Evolutionary conservation across 1,140 invertebrate genomes (phyloP).

Genomic region (Myzus persicae): DNA sequence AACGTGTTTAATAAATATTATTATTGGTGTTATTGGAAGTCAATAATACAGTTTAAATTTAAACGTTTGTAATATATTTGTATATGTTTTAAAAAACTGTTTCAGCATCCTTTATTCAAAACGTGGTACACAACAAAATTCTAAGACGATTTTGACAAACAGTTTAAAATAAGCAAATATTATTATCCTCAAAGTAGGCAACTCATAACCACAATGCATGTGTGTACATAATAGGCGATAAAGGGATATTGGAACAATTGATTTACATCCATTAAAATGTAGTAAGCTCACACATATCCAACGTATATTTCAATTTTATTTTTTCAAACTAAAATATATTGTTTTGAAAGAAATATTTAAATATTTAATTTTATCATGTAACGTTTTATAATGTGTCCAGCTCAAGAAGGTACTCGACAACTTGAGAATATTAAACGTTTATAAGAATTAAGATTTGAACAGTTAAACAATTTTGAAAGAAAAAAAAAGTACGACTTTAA

Average conservation of each 20-base stretch:
- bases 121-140: no score
- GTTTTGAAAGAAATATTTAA: no score
- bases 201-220: background rate
- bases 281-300: no score
- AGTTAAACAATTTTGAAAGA: background rate
- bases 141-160: background rate
- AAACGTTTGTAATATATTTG: no score
- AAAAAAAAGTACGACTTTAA: background rate
- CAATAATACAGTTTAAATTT: background rate
- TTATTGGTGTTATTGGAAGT: background rate
- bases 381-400: no score
- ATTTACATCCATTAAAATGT: background rate
- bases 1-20: conserved; percentile 5
- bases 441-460: no score
- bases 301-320: no score
- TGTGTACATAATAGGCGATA: no score
- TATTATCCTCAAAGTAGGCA: no score
- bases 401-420: no score
- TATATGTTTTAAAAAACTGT: background rate
- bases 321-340: no score
- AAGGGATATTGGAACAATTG: background rate
- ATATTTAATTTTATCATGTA: no score
- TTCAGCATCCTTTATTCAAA: background rate
- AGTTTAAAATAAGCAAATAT: background rate
- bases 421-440: background rate